Base-by-base conservation (phyloP, 2,113 vertebrate genomes). In the Boulengerochromis microlepis region DNA sequence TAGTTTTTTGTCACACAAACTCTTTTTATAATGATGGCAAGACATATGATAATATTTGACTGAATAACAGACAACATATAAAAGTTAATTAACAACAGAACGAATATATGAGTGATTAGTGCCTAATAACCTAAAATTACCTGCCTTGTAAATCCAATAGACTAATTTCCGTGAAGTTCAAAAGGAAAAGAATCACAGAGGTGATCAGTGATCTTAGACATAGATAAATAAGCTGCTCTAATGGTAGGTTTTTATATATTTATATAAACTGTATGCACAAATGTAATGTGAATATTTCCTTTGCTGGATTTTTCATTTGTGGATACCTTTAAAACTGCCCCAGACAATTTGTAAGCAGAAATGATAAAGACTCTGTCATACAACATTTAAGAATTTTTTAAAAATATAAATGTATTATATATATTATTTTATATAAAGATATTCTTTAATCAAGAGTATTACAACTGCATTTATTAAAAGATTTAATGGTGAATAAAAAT, bases 81-180 rank as follows among this genome's bases (percentile, higher is more conserved):
- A 50, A 78, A 50, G 16, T 31, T 50, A 5, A 31, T 31, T 19
- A 78, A 29, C 45, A 50, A 12, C 11, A 50, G 18, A 74, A 26
- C 9, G 15, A 24, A 76, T 47, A 50, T 29, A 78, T 50, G 26
- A 31, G 24, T 10, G 10, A 29, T 50, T 29, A 78, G 42, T 50
- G 16, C 45, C 26, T 50, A 50, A 47, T n/a, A 31, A 78, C 16
- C 42, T 52, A 31, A 52, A 19, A 78, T 78, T 8, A 78, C 10
- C 10, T 31, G 26, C 6, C 0, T n/a, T 18, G 15, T 74, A 47
- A 76, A 29, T 52, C 2, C 24, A 47, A 13, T n/a, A 29, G 42
- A 78, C 24, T 50, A 8, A 31, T 50, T 50, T 47, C 4, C 0
- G 0, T 47, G 16, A 19, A n/a, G 45, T 19, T 78, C 45, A 31